Percentiles rank a stretch among this genome's conserved stretches.
These are phyloP conservation scores for Temnothorax nylanderi DNA, from an alignment of 1,140 invertebrate genomes.

Conservation along the genomic window DNA sequence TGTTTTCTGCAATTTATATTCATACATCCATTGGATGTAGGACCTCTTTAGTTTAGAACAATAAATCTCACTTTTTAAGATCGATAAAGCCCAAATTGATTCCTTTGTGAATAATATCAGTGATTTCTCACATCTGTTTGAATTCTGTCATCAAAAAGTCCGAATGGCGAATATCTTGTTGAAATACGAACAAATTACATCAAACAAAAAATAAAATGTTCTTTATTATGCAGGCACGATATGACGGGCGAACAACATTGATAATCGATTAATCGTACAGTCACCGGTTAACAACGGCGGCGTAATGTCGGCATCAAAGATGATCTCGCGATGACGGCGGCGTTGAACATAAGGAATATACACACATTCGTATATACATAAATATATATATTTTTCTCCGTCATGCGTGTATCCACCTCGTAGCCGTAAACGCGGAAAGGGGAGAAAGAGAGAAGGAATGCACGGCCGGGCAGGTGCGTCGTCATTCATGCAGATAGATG, in stretches of 20 bases:
- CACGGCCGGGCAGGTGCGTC: slow-evolving; percentile 66
- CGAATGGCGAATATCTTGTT: not conserved
- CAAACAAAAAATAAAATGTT: not conserved
- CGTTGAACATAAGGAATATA: not conserved
- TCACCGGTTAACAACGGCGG: slow-evolving; percentile 4
- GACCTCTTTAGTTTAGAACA: not conserved
- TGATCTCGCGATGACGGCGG: slow-evolving; percentile 50
- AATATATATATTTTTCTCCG: slow-evolving; percentile 43
- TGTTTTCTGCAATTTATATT: not conserved
- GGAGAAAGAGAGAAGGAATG: slow-evolving; percentile 8
- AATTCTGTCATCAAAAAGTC: not conserved
- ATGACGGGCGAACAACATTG: slow-evolving; percentile 7
- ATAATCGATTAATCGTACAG: slow-evolving; percentile 25
- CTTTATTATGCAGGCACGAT: slow-evolving; percentile 2
- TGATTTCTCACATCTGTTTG: not conserved
- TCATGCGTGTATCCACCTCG: slow-evolving; percentile 47
- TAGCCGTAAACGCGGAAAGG: slow-evolving; percentile 33
- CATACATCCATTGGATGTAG: too few species aligned
- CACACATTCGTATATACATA: not conserved
- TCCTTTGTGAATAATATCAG: not conserved
- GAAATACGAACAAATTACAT: not conserved
- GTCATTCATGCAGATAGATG: slow-evolving; percentile 74
- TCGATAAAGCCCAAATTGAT: not conserved
- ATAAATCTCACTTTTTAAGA: not conserved
- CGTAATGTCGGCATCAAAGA: slow-evolving; percentile 42